phyloP scores from a whole-genome alignment of 2,888 invertebrate species.

The Andrena hattorfiana region DNA sequence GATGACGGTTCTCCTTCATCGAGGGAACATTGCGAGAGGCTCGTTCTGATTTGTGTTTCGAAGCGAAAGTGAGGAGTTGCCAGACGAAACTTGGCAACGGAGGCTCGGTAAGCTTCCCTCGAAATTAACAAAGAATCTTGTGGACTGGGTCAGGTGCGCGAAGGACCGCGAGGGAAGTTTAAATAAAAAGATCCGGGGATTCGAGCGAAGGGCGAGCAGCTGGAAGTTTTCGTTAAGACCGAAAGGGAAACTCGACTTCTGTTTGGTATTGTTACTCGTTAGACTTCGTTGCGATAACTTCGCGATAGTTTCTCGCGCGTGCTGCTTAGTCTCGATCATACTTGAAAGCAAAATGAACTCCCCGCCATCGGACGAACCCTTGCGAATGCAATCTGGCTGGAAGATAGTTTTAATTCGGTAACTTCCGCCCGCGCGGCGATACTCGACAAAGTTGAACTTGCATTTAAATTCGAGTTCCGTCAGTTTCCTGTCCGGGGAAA shows the following conservation, averaged over 20 bases:
- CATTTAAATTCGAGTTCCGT: too few species aligned
- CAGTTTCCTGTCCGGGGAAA: too few species aligned
- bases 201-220: constrained; percentile 15
- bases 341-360: neutral
- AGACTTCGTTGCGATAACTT: neutral
- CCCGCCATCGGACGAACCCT: too few species aligned
- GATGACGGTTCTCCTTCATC: neutral
- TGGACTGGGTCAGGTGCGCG: constrained; percentile 49
- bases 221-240: constrained; percentile 33
- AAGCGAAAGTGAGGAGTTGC: constrained; percentile 16
- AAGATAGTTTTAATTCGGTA: too few species aligned
- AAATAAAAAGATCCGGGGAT: constrained; percentile 35
- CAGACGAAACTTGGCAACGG: constrained; percentile 47
- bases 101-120: constrained; percentile 20
- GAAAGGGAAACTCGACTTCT: neutral
- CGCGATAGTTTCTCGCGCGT: neutral
- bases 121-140: constrained; percentile 51
- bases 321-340: neutral
- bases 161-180: constrained; percentile 39
- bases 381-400: neutral
- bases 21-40: neutral
- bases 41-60: neutral
- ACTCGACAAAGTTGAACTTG: too few species aligned
- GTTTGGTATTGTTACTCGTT: constrained; percentile 8
- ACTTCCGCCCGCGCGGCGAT: neutral